Conservation (phyloP, 2,888 invertebrate genomes). For the Tortrix viridana region DNA sequence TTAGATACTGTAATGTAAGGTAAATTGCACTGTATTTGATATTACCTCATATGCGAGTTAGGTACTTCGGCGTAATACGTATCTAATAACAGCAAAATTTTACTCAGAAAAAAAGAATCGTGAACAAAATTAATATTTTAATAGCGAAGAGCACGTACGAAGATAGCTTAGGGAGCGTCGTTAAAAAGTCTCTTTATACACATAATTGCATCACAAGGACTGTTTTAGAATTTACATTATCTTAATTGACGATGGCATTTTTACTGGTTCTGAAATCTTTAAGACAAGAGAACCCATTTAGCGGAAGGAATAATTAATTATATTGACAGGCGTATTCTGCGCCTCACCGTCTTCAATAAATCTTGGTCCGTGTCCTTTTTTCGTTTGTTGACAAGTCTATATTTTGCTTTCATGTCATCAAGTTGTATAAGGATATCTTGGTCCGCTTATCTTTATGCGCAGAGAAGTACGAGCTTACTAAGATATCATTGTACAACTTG, state of each 20-base stretch:
- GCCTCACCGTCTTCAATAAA: not conserved
- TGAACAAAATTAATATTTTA: conserved; percentile 10
- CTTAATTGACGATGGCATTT: conserved; percentile 8
- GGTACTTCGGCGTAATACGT: conserved; percentile 7
- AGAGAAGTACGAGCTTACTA: too few species aligned
- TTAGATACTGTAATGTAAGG: not conserved
- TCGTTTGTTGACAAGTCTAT: conserved; percentile 4
- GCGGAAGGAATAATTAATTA: conserved; percentile 3
- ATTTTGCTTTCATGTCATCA: conserved; percentile 3
- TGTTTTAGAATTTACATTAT: conserved; percentile 7
- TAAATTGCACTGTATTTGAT: not conserved
- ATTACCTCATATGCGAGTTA: conserved; percentile 1
- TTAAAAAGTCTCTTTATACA: conserved; percentile 13
- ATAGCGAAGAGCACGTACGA: not conserved
- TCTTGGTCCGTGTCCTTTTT: not conserved
- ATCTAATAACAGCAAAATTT: conserved; percentile 21
- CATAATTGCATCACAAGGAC: conserved; percentile 5
- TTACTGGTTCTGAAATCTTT: not conserved
- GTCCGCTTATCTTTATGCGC: not conserved
- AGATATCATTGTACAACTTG: too few species aligned
- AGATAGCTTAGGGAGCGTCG: conserved; percentile 4
- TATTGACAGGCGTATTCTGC: not conserved
- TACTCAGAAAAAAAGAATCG: conserved; percentile 10
- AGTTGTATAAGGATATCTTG: conserved; percentile 4
- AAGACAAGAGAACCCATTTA: conserved; percentile 1